phyloP scores from a whole-genome alignment of 2,888 invertebrate species.

The Tuta absoluta region DNA sequence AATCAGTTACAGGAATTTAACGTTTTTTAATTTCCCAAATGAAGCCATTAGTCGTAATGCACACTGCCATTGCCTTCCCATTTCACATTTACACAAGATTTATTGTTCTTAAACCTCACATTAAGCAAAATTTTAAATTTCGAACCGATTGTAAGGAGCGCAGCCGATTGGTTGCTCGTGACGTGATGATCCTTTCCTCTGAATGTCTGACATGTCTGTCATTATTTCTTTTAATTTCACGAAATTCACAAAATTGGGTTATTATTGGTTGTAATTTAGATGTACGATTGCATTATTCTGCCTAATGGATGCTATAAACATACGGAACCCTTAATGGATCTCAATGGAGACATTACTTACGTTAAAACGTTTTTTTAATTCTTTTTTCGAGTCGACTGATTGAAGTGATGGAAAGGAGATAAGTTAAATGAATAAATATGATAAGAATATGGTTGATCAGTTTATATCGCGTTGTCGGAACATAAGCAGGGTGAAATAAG shows the following conservation, averaged over 20 bases:
- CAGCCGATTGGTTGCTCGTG: not conserved
- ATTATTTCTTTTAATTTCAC: conserved; percentile 24
- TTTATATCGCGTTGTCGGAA: conserved; percentile 21
- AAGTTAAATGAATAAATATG: conserved; percentile 21
- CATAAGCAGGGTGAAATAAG: conserved; percentile 9
- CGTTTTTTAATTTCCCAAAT: conserved; percentile 3
- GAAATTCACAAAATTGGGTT: conserved; percentile 25
- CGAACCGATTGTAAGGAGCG: conserved; percentile 8
- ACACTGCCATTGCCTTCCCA: not conserved
- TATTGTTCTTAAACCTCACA: conserved; percentile 9
- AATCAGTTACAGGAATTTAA: not conserved
- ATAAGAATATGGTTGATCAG: conserved; percentile 26
- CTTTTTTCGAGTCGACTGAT: conserved; percentile 7
- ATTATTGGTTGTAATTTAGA: conserved; percentile 27
- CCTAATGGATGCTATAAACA: conserved; percentile 24
- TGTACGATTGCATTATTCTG: conserved; percentile 26
- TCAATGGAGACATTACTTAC: conserved; percentile 28
- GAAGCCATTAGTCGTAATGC: conserved; percentile 9
- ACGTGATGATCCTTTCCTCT: conserved; percentile 13
- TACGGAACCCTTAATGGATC: conserved; percentile 19
- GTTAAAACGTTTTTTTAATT: conserved; percentile 22
- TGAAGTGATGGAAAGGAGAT: conserved; percentile 12
- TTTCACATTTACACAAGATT: conserved; percentile 12
- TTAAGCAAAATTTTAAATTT: conserved; percentile 11
- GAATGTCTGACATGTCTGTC: conserved; percentile 18